Percentiles rank a stretch among this genome's conserved stretches.
Conservation (phyloP, 2,797 vertebrate genomes). For the Lagorchestes hirsutus region DNA sequence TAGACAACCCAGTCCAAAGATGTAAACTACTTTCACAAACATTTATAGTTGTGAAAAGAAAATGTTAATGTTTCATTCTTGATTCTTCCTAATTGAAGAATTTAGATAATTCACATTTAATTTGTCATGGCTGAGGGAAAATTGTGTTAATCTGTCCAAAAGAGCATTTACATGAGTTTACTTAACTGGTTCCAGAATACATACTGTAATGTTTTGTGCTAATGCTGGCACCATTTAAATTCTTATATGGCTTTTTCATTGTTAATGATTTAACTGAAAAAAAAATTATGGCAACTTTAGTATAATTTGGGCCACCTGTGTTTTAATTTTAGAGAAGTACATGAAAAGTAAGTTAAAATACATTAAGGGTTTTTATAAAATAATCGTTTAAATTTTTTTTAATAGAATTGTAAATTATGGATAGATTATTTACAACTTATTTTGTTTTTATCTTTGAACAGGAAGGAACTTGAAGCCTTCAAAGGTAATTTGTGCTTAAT, state of each 20-base stretch:
- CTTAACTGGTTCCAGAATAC: not conserved
- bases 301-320: not conserved
- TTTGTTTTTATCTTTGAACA: constrained; percentile 83
- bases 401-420: constrained; percentile 51
- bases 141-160: constrained; percentile 26
- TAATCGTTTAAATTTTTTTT: constrained; percentile 19
- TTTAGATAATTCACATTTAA: constrained; percentile 32
- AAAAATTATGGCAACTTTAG: constrained; percentile 27
- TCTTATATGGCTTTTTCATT: not conserved
- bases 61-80: constrained; percentile 34
- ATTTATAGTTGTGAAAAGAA: constrained; percentile 28
- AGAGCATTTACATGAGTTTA: constrained; percentile 21
- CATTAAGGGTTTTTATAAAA: constrained; percentile 21
- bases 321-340: constrained; percentile 46
- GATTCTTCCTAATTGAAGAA: constrained; percentile 50
- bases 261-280: constrained; percentile 54
- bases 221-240: not conserved
- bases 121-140: constrained; percentile 12
- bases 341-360: constrained; percentile 19
- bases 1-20: not conserved
- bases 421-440: constrained; percentile 67
- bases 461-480: constrained; percentile 93
- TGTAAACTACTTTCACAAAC: not conserved
- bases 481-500: constrained; percentile 91
- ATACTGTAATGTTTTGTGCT: not conserved